A percentile compares a stretch with the other conserved stretches of the same genome.
phyloP scores from a whole-genome alignment of 2,888 invertebrate genomes.

The Argynnis bischoffii region DNA sequence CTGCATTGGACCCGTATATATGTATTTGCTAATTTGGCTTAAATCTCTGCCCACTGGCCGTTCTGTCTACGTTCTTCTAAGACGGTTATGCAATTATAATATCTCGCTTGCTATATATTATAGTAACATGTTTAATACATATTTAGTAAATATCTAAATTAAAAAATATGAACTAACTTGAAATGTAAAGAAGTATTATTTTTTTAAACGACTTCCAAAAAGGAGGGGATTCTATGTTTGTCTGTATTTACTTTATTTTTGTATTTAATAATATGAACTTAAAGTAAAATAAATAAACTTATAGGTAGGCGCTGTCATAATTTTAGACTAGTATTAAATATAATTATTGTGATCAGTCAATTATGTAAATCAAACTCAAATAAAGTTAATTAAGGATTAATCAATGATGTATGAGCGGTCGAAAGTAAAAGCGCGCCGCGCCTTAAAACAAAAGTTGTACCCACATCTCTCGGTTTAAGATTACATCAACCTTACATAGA shows the following conservation, averaged over 20 bases:
- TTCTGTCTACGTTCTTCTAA: constrained; percentile 26
- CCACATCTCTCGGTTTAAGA: constrained; percentile 33
- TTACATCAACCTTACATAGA: constrained; percentile 40
- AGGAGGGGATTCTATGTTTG: no score
- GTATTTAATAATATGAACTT: no score
- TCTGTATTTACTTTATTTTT: no score
- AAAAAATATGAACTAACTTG: no score
- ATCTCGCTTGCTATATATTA: neutral
- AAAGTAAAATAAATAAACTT: no score
- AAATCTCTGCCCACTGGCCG: constrained; percentile 27
- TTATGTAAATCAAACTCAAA: neutral
- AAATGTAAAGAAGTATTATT: no score
- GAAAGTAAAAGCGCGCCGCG: constrained; percentile 43
- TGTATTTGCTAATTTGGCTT: constrained; percentile 58
- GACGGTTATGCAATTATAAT: constrained; percentile 24
- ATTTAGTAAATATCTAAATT: no score
- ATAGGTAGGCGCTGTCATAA: no score
- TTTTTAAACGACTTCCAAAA: no score
- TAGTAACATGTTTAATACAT: neutral
- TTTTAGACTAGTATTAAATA: neutral
- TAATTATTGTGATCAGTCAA: constrained; percentile 9
- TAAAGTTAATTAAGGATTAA: constrained; percentile 6
- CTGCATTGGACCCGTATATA: constrained; percentile 53
- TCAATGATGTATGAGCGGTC: constrained; percentile 13
- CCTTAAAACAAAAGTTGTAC: constrained; percentile 40